Percentiles rank a stretch among this genome's conserved stretches.
phyloP scores from a whole-genome alignment of 2,888 invertebrate genomes.

The Mythimna vitellina region DNA sequence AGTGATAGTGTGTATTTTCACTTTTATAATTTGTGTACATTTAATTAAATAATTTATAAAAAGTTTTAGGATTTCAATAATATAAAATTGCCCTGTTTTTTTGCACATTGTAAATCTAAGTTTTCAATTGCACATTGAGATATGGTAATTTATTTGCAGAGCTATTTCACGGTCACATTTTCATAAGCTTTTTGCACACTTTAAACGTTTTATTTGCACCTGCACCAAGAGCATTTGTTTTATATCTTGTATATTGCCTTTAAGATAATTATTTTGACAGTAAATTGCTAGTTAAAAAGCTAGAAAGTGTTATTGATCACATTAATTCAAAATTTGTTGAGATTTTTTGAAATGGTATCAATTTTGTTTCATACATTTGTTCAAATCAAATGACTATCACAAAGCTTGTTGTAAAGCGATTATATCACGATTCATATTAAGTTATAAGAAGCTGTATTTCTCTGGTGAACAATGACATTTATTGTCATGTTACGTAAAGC shows the following conservation, averaged over 20 bases:
- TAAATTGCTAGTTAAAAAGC: background rate
- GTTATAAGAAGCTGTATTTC: too few relatives aligned
- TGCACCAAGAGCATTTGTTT: constrained; percentile 39
- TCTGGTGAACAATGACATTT: background rate
- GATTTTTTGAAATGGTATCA: background rate
- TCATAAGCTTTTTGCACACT: constrained; percentile 28
- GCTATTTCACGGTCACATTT: background rate
- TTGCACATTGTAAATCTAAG: constrained; percentile 25
- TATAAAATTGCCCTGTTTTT: constrained; percentile 6
- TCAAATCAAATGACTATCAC: background rate
- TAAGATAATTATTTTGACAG: background rate
- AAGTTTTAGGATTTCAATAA: constrained; percentile 41
- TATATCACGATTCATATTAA: background rate
- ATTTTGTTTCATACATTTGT: background rate
- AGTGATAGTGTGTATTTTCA: constrained; percentile 48
- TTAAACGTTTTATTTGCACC: constrained; percentile 48
- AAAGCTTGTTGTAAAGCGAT: background rate
- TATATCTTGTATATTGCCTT: background rate
- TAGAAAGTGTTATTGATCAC: too few relatives aligned
- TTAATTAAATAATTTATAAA: constrained; percentile 49
- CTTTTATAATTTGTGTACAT: constrained; percentile 51
- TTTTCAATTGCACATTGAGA: constrained; percentile 15
- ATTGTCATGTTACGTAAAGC: background rate
- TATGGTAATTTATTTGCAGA: background rate
- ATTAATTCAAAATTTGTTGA: background rate